phyloP scores from a whole-genome alignment of 2,797 vertebrate species.

The Cyclopterus lumpus region DNA sequence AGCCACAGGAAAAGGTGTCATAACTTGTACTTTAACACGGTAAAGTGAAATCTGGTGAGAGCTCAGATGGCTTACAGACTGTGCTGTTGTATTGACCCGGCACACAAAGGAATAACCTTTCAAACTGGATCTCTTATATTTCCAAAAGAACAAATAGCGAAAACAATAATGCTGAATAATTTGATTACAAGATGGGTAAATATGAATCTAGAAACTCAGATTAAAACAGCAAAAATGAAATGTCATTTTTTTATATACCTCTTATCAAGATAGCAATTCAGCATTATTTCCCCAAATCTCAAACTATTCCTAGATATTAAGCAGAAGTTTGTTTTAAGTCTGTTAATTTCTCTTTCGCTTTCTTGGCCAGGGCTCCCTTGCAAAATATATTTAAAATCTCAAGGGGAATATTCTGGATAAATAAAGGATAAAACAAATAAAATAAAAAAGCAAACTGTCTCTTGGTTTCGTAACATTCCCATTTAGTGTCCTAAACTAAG shows the following conservation, averaged over 20 bases:
- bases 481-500: neutral
- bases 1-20: neutral
- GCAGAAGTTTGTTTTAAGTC: neutral
- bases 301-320: neutral
- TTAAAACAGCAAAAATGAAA: neutral
- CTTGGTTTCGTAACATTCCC: constrained; percentile 3
- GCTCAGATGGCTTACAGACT: neutral
- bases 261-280: neutral
- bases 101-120: constrained; percentile 13
- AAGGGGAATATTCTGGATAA: neutral
- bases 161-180: constrained; percentile 2
- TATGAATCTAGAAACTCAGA: neutral
- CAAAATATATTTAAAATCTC: neutral
- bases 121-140: neutral
- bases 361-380: neutral
- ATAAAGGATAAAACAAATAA: neutral
- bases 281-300: neutral
- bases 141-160: neutral
- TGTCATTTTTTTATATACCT: neutral
- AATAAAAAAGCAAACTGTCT: neutral
- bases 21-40: constrained; percentile 13
- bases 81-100: neutral
- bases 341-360: neutral
- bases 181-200: neutral
- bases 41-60: constrained; percentile 40